Conservation (phyloP, 2,113 vertebrate genomes). For the Myotis brandtii region DNA sequence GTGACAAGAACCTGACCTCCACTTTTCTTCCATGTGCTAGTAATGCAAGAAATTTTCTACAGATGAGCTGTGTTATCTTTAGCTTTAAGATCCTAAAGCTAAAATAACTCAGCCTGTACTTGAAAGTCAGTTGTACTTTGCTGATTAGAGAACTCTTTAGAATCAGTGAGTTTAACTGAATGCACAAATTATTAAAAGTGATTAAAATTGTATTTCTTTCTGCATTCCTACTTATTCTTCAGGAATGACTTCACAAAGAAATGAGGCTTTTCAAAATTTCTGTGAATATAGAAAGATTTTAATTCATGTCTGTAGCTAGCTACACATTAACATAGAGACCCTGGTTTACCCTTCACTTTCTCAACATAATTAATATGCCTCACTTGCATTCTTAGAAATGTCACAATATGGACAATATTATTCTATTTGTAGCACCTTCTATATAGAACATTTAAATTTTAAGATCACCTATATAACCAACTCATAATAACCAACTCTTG, state of each 20-base stretch:
- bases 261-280: slow-evolving; percentile 21
- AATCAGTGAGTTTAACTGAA: slow-evolving; percentile 13
- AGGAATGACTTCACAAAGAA: slow-evolving; percentile 54
- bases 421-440: neutral
- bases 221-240: slow-evolving; percentile 7
- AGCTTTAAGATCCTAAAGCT: neutral
- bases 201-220: slow-evolving; percentile 53
- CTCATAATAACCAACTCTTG: neutral
- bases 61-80: neutral
- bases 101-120: neutral
- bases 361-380: neutral
- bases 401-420: neutral
- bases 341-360: neutral
- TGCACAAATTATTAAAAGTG: neutral
- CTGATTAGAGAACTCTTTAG: slow-evolving; percentile 43
- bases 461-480: neutral
- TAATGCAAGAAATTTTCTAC: neutral
- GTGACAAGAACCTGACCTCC: neutral
- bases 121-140: neutral
- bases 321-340: neutral
- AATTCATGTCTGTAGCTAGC: slow-evolving; percentile 21
- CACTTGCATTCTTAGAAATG: neutral
- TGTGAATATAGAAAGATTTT: slow-evolving; percentile 7
- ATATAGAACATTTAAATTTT: neutral
- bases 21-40: neutral